A percentile compares a stretch with the other conserved stretches of the same genome.
These are phyloP conservation scores for Daphoenositta chrysoptera DNA, from an alignment of 2,113 vertebrate genomes.

Conservation along the genomic window DNA sequence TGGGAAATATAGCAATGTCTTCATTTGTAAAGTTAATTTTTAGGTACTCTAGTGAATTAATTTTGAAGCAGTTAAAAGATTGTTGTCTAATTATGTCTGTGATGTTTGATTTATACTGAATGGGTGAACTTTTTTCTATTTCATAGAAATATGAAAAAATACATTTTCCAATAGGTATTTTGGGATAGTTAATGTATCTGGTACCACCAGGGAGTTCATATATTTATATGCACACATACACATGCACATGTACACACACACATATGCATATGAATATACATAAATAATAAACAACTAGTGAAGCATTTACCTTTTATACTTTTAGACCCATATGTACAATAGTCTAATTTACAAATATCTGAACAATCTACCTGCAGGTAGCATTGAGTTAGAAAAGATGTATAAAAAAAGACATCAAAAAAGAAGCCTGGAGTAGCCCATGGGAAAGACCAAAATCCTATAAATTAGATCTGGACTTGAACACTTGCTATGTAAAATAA, in stretches of 20 bases:
- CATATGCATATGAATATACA: neutral
- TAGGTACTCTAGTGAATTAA: neutral
- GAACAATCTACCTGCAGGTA: conserved; percentile 26
- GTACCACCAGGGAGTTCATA: neutral
- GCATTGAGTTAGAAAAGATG: neutral
- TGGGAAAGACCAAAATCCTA: neutral
- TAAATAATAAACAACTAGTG: neutral
- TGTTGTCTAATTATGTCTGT: neutral
- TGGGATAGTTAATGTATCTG: neutral
- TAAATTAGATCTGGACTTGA: neutral
- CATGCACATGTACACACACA: fast-evolving
- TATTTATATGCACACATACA: neutral
- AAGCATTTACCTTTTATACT: neutral
- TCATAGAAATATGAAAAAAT: neutral
- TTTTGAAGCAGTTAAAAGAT: neutral
- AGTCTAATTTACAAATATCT: conserved; percentile 24
- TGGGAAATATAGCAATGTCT: neutral
- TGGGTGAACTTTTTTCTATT: neutral
- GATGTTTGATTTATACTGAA: neutral
- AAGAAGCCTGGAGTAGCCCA: conserved; percentile 16
- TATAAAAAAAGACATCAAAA: conserved; percentile 33
- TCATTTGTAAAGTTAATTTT: neutral
- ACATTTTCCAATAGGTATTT: neutral
- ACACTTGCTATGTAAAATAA: neutral
- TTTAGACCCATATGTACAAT: conserved; percentile 1